Evolutionary conservation across 2,888 invertebrate species (phyloP), one percentile per base, ranked within the genome.

Genomic region (Eupsilia transversa): DNA sequence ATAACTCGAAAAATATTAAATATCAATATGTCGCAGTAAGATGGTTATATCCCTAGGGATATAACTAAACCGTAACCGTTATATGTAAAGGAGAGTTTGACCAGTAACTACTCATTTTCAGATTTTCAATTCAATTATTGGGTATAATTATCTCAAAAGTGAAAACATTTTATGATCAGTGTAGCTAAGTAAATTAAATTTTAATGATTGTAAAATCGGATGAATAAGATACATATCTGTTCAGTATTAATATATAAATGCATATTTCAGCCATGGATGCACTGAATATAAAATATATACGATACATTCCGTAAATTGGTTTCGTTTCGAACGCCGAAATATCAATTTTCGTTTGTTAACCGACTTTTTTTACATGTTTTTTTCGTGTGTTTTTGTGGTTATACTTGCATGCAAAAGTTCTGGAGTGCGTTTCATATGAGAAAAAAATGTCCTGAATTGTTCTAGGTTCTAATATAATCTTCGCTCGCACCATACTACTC

Each of bases 271-370:
- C 1, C n/a, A 56, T 43, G 33, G 0, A 43, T 27, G 33, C n/a
- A 72, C 54, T 35, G 20, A 20, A 23, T 17, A 9, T 35, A 6
- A 23, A 23, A 46, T 35, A 20, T 35, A 41, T n/a, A 14, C 41
- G 9, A 33, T 43, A 54, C 20, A 14, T 71, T 52, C 10, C 1
- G 14, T 41, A 27, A 30, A 73, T 43, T 72, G 20, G 41, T 74
- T 54, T 41, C 23, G 23, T 74, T 60, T 38, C 17, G 5, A 54
- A 43, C n/a, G n/a, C 17, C 10, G 2, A 65, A 65, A 68, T 27
- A 38, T 5, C 23, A 14, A 27, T 23, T 38, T 17, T 23, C 14
- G 7, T 35, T 27, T n/a, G n/a, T n/a, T n/a, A n/a, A n/a, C n/a
- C n/a, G n/a, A n/a, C n/a, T n/a, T 12, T 49, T 63, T 30, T 30